phyloP scores from a whole-genome alignment of 2,888 invertebrate genomes.

The Melinaea menophilus region DNA sequence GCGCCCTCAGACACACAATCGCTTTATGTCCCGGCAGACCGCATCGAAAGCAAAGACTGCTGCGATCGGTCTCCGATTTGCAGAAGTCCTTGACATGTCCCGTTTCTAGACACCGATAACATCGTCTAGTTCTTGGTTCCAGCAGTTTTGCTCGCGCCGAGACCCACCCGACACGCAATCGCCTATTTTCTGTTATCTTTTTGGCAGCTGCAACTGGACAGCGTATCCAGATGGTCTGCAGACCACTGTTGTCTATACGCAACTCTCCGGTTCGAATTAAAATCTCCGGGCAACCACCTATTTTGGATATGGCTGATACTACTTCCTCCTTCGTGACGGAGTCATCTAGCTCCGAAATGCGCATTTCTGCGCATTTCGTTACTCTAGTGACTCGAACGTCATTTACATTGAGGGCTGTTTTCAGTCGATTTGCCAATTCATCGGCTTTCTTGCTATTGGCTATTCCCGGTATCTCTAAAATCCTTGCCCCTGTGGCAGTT shows the following conservation, averaged over 20 bases:
- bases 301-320: conserved; percentile 12
- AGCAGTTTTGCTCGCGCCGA: conserved; percentile 19
- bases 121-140: conserved; percentile 15
- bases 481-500: too few species aligned
- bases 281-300: conserved; percentile 12
- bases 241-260: neutral
- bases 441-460: too few species aligned
- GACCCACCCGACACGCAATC: conserved; percentile 27
- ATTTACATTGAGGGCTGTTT: too few species aligned
- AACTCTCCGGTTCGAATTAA: conserved; percentile 16
- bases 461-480: too few species aligned
- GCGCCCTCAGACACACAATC: conserved; percentile 7
- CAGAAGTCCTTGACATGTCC: conserved; percentile 25
- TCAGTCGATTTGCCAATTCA: too few species aligned
- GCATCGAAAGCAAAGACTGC: conserved; percentile 22
- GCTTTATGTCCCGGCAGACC: conserved; percentile 27
- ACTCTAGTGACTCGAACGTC: too few species aligned
- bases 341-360: conserved; percentile 29
- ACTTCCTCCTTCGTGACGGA: conserved; percentile 23
- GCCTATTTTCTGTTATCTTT: conserved; percentile 13
- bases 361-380: conserved; percentile 15
- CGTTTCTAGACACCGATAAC: conserved; percentile 25
- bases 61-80: conserved; percentile 12
- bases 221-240: conserved; percentile 10
- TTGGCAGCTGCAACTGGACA: conserved; percentile 28